Conservation (phyloP, 2,113 vertebrate species). For the Pungitius pungitius region DNA sequence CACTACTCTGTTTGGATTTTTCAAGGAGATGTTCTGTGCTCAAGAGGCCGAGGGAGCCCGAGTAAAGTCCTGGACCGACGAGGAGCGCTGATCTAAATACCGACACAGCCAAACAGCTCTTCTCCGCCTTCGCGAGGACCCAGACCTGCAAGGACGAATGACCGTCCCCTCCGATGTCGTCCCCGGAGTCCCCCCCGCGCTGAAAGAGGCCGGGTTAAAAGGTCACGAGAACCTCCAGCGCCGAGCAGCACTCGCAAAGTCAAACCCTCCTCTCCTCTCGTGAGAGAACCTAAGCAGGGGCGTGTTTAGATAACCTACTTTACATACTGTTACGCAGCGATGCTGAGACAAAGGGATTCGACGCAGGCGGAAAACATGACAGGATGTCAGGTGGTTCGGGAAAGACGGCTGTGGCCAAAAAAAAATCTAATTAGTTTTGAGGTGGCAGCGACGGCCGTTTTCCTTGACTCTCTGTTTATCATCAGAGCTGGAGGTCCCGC, state of each 20-base stretch:
- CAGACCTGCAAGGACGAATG: slow-evolving; percentile 74
- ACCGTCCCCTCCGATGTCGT: slow-evolving; percentile 57
- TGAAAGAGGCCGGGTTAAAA: slow-evolving; percentile 70
- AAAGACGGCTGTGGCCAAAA: slow-evolving; percentile 16
- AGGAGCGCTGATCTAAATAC: slow-evolving; percentile 74
- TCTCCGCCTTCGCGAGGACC: slow-evolving; percentile 66
- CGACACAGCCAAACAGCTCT: slow-evolving; percentile 66
- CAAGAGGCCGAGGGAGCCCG: slow-evolving; percentile 59
- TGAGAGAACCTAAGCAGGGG: slow-evolving; percentile 34
- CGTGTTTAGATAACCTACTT: slow-evolving; percentile 58
- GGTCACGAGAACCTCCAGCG: slow-evolving; percentile 65
- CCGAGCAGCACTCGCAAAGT: slow-evolving; percentile 58
- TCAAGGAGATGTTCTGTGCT: slow-evolving; percentile 69
- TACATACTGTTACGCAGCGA: slow-evolving; percentile 18
- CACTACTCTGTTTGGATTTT: slow-evolving; percentile 65
- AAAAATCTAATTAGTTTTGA: slow-evolving; percentile 59
- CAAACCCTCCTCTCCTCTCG: slow-evolving; percentile 51
- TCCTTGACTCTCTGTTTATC: slow-evolving; percentile 61
- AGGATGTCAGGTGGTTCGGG: slow-evolving; percentile 25
- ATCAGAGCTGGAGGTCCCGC: slow-evolving; percentile 51
- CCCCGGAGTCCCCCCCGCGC: slow-evolving; percentile 67
- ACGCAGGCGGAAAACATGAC: slow-evolving; percentile 21
- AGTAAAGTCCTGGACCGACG: slow-evolving; percentile 57
- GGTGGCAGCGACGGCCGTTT: slow-evolving; percentile 58
- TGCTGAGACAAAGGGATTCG: slow-evolving; percentile 14